These are phyloP conservation scores for Tamias sibiricus DNA, from an alignment of 2,113 vertebrate species.

Conservation along the genomic window DNA sequence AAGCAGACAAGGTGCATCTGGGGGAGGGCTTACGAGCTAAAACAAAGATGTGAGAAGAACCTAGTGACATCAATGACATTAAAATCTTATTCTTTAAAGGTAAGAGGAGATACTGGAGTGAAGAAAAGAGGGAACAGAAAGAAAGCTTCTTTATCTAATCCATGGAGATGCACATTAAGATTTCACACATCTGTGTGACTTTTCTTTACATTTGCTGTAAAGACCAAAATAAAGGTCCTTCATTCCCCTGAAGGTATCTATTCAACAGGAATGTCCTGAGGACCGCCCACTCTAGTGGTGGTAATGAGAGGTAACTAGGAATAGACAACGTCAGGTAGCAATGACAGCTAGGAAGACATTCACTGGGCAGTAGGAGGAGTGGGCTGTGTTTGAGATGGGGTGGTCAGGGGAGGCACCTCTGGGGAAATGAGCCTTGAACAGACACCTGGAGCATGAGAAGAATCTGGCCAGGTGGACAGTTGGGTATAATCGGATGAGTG, in stretches of 20 bases:
- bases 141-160: neutral
- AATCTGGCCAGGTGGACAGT: rapidly evolving
- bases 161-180: neutral
- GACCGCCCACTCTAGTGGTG: neutral
- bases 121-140: neutral
- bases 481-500: no score
- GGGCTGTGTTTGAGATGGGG: neutral
- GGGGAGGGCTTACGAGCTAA: neutral
- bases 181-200: neutral
- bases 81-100: neutral
- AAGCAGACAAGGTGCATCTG: neutral
- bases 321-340: neutral
- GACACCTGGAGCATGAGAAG: no score
- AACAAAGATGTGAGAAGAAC: neutral
- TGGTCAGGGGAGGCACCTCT: no score
- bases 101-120: neutral
- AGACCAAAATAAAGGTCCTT: neutral
- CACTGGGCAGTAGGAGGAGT: neutral
- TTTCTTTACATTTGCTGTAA: neutral
- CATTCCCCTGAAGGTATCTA: neutral
- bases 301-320: neutral
- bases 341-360: no score
- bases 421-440: no score
- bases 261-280: neutral
- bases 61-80: no score